Base-by-base conservation (phyloP, 2,888 invertebrate species). In the Ceratothoa steindachneri region DNA sequence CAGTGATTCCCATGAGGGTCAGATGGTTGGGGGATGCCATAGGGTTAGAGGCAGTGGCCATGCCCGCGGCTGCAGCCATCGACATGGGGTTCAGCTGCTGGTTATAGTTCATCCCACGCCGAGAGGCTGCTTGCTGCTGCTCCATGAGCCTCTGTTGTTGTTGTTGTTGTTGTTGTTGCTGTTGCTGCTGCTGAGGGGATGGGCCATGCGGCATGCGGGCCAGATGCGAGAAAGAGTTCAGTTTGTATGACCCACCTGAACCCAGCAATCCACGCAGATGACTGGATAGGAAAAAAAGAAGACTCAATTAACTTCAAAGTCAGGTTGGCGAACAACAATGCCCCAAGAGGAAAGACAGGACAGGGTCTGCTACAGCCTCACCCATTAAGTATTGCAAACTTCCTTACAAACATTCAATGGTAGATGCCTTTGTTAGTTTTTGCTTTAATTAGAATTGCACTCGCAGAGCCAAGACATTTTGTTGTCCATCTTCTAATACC, bases 191-290 rank as follows among this genome's bases (percentile, higher is more conserved):
- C 24, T 72, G 67, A 19, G 73, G 75, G 19, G 60, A 60, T 7
- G 60, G 64, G 1, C 27, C 64, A 19, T 71, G 71, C 30, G 70
- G 75, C 27, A 79, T 73, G 3, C 79, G 66, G n/a, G 75, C 75
- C 9, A 75, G 67, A 22, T 74, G 79, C 15, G 73, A 75, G 67
- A 66, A 75, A 19, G 73, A 30, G 55, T 76, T 76, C 15, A 75
- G 30, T 69, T 79, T 79, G 52, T 79, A 79, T 15, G 76, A 67
- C n/a, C 79, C 79, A 24, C 79, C 76, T 19, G 79, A 76, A 9
- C 76, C 79, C 12, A 79, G 68, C 29, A 79, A 64, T 15, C 79
- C 79, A 31, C 79, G 55, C 15, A 79, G 64, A 30, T 79, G 79
- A 71, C 79, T 79, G 76, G 12, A 71, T 70, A 60, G 19, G 19